Conservation (phyloP, 37 sponge, comb jelly and placozoan species). For the Ianthella basta region DNA sequence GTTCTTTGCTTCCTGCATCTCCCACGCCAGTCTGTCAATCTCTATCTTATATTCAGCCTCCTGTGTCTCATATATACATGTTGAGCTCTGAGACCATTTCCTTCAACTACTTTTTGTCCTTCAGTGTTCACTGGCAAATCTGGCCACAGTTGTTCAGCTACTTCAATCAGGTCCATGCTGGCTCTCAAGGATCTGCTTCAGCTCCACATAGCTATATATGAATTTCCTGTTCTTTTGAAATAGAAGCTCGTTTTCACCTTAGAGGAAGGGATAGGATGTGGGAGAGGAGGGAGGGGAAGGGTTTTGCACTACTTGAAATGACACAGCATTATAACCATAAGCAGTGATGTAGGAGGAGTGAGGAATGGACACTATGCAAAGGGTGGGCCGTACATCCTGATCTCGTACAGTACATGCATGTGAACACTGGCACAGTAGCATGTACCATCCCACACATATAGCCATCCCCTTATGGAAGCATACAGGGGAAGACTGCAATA, state of each 20-base stretch:
- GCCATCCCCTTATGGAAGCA: too few species aligned
- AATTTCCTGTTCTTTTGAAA: constrained; percentile 98
- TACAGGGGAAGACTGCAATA: too few species aligned
- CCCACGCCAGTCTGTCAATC: constrained; percentile 87
- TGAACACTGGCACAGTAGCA: too few species aligned
- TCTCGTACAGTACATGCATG: too few species aligned
- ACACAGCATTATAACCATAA: too few species aligned
- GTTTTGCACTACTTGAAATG: too few species aligned
- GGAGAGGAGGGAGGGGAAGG: too few species aligned
- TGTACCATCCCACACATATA: too few species aligned
- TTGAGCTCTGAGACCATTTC: constrained; percentile 99
- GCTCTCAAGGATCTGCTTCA: constrained; percentile 93
- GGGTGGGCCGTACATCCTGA: too few species aligned
- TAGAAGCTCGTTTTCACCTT: constrained; percentile 98
- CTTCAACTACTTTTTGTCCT: constrained; percentile 99
- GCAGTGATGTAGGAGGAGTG: too few species aligned
- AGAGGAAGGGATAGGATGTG: neutral
- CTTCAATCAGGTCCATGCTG: constrained; percentile 99
- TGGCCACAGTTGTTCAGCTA: constrained; percentile 98
- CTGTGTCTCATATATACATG: constrained; percentile 98
- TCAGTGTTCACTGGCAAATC: constrained; percentile 98
- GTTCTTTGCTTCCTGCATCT: constrained; percentile 98
- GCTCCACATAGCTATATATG: constrained; percentile 98
- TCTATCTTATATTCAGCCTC: constrained; percentile 92
- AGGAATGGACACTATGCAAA: too few species aligned